These are phyloP conservation scores for Platygyra sinensis DNA, from an alignment of 64 coral and sea anemone genomes.

Conservation along the genomic window DNA sequence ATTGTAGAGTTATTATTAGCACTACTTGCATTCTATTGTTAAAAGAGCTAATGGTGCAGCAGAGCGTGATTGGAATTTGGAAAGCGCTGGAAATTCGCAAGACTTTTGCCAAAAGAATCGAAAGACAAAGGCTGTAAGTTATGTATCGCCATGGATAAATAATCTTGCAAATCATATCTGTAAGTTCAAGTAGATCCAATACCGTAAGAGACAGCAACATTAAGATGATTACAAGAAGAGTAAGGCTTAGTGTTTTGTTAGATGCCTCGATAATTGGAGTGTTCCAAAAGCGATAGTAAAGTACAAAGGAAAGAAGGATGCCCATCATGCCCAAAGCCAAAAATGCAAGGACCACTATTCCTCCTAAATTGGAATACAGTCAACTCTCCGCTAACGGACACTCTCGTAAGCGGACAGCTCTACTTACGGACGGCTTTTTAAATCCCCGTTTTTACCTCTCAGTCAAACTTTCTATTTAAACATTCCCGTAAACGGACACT, in stretches of 20 bases:
- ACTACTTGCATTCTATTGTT: not conserved
- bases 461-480: no score
- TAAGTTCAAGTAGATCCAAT: slow-evolving; percentile 29
- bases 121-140: slow-evolving; percentile 14
- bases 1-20: not conserved
- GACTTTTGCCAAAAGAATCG: slow-evolving; percentile 52
- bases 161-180: slow-evolving; percentile 21
- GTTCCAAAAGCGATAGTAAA: slow-evolving; percentile 47
- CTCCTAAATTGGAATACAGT: not conserved
- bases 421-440: no score
- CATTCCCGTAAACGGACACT: no score
- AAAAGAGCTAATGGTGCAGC: no score
- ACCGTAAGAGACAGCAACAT: slow-evolving; percentile 16
- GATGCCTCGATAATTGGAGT: slow-evolving; percentile 75
- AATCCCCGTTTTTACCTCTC: no score
- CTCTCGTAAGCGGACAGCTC: no score
- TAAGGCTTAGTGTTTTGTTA: slow-evolving; percentile 55
- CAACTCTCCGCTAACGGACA: no score
- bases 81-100: slow-evolving; percentile 58
- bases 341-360: slow-evolving; percentile 39
- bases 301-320: slow-evolving; percentile 11
- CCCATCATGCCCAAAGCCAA: slow-evolving; percentile 28
- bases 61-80: not conserved
- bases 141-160: slow-evolving; percentile 45
- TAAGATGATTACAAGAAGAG: slow-evolving; percentile 40